These are phyloP conservation scores for Tetramorium simillimum DNA, from an alignment of 1,140 invertebrate species.

Conservation along the genomic window DNA sequence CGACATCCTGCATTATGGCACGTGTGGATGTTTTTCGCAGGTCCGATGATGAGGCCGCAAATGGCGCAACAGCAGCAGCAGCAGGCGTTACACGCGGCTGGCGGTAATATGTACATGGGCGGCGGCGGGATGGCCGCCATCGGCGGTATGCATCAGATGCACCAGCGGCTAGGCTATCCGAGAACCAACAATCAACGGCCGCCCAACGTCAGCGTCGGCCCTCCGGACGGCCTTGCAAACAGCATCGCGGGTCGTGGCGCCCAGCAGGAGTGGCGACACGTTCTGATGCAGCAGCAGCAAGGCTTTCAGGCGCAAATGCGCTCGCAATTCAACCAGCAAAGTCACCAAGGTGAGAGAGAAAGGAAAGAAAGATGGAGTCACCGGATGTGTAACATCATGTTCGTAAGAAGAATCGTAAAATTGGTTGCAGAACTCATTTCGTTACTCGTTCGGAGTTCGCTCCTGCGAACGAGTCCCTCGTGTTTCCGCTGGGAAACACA, in stretches of 20 bases:
- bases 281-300: conserved; percentile 90
- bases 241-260: conserved; percentile 80
- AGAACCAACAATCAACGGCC: conserved; percentile 85
- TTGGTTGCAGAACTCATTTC: not conserved
- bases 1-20: not conserved
- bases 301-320: conserved; percentile 87
- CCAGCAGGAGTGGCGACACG: conserved; percentile 89
- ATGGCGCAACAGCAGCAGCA: conserved; percentile 85
- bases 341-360: conserved; percentile 87
- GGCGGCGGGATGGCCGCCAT: conserved; percentile 82
- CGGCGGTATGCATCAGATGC: conserved; percentile 85
- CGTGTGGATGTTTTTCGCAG: conserved; percentile 75
- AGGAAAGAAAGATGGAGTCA: not conserved
- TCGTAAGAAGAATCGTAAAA: not conserved
- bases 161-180: conserved; percentile 84
- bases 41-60: conserved; percentile 90
- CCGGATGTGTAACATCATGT: not conserved
- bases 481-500: not conserved
- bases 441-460: not conserved
- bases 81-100: conserved; percentile 82
- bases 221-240: conserved; percentile 81
- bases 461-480: not conserved
- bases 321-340: conserved; percentile 88
- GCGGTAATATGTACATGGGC: conserved; percentile 83
- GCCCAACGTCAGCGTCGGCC: conserved; percentile 86